Conservation (phyloP, 1,140 invertebrate genomes). For the Caligus rogercresseyi region DNA sequence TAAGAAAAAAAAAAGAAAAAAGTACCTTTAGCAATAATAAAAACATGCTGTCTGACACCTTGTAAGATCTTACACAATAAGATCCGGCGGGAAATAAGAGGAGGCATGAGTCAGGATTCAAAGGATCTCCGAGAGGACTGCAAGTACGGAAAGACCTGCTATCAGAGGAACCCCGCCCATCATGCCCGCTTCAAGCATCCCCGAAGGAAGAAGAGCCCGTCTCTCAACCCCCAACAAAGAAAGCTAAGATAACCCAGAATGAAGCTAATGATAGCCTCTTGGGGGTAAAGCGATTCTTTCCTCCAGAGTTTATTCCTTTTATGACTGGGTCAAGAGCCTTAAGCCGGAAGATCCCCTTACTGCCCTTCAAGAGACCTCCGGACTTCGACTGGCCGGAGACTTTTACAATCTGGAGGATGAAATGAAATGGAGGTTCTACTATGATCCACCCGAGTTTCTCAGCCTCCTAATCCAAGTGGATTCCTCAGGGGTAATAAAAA, state of each 20-base stretch:
- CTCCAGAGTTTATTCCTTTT: slow-evolving; percentile 68
- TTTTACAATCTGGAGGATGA: slow-evolving; percentile 16
- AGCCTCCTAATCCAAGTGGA: slow-evolving; percentile 35
- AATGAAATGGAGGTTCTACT: slow-evolving; percentile 46
- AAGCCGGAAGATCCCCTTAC: slow-evolving; percentile 37
- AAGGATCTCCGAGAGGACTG: slow-evolving; percentile 1
- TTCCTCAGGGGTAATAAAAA: slow-evolving; percentile 28
- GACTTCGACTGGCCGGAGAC: background rate
- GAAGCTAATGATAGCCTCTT: background rate
- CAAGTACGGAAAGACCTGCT: slow-evolving; percentile 15
- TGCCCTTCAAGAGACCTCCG: background rate
- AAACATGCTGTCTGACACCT: too few species aligned
- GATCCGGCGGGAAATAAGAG: background rate
- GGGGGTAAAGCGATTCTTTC: slow-evolving; percentile 40
- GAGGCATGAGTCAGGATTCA: background rate
- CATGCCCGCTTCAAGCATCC: slow-evolving; percentile 14
- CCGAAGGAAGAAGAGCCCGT: background rate
- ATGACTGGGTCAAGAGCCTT: slow-evolving; percentile 51
- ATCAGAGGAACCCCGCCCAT: slow-evolving; percentile 18
- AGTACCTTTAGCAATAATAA: too few species aligned
- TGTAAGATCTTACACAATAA: too few species aligned
- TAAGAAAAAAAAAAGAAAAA: too few species aligned
- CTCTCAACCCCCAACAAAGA: background rate
- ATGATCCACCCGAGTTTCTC: slow-evolving; percentile 83
- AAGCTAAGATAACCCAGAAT: background rate